Conservation (phyloP, 2,888 invertebrate species). For the Altica lythri region DNA sequence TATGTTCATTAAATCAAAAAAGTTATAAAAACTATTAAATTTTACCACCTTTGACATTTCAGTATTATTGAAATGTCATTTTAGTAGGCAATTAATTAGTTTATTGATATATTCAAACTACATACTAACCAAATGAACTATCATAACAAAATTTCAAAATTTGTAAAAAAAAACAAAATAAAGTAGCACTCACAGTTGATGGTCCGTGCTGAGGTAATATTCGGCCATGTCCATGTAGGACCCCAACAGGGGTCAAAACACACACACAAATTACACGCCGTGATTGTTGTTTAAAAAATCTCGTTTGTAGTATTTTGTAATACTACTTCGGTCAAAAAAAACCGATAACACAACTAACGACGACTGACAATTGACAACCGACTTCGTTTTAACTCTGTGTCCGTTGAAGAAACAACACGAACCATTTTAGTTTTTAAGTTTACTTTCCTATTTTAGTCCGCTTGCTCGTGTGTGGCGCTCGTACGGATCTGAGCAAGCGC, state of each 20-base stretch:
- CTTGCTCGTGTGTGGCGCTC: neutral
- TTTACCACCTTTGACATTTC: too few relatives aligned
- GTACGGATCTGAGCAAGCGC: too few relatives aligned
- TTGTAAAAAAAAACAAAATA: too few relatives aligned
- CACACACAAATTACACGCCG: constrained; percentile 48
- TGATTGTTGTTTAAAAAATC: constrained; percentile 39
- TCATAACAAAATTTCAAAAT: too few relatives aligned
- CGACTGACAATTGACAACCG: constrained; percentile 32
- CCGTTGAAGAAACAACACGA: constrained; percentile 8
- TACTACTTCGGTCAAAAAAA: constrained; percentile 13
- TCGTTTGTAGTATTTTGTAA: constrained; percentile 11
- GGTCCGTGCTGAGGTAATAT: constrained; percentile 44
- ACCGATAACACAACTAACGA: constrained; percentile 25
- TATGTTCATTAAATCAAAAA: too few relatives aligned
- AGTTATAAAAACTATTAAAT: too few relatives aligned
- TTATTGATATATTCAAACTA: too few relatives aligned
- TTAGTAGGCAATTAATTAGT: too few relatives aligned
- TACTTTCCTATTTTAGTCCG: too few relatives aligned
- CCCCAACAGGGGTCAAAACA: constrained; percentile 49
- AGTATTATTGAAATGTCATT: too few relatives aligned
- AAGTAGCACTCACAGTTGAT: constrained; percentile 37
- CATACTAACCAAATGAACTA: too few relatives aligned
- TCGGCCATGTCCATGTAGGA: constrained; percentile 52
- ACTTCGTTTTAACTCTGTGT: constrained; percentile 6
- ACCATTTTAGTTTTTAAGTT: too few relatives aligned